phyloP scores from a whole-genome alignment of 2,888 invertebrate genomes.

The Volucella zonaria region DNA sequence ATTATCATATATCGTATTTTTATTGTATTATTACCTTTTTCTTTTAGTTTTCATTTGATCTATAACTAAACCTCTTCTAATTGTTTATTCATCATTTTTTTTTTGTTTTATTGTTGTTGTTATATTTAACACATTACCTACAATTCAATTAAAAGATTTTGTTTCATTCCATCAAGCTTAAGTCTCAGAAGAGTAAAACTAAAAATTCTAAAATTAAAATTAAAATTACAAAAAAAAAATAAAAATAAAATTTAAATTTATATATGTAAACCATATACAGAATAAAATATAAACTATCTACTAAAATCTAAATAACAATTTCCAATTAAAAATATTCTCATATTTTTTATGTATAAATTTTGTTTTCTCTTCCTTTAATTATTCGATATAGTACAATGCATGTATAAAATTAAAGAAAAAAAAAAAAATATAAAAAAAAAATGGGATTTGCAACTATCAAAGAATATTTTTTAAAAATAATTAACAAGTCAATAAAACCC shows the following conservation, averaged over 20 bases:
- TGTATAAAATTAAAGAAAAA: slow-evolving; percentile 36
- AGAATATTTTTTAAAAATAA: slow-evolving; percentile 68
- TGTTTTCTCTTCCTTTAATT: slow-evolving; percentile 19
- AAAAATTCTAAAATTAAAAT: slow-evolving; percentile 3
- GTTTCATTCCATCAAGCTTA: slow-evolving; percentile 64
- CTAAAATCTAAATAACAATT: slow-evolving; percentile 70
- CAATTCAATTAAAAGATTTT: slow-evolving; percentile 53
- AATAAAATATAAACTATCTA: slow-evolving; percentile 53
- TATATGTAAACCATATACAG: slow-evolving; percentile 48
- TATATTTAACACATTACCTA: slow-evolving; percentile 57
- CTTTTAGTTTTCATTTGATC: slow-evolving; percentile 9
- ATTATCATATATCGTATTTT: slow-evolving; percentile 59
- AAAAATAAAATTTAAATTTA: slow-evolving; percentile 47
- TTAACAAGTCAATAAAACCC: slow-evolving; percentile 74
- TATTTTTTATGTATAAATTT: slow-evolving; percentile 21
- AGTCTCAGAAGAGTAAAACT: slow-evolving; percentile 68
- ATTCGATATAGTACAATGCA: slow-evolving; percentile 34
- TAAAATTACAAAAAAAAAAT: no score
- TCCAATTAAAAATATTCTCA: slow-evolving; percentile 59
- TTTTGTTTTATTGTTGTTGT: slow-evolving; percentile 1
- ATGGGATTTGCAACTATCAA: slow-evolving; percentile 69
- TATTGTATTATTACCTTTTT: slow-evolving; percentile 16
- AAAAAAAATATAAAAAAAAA: slow-evolving; percentile 42
- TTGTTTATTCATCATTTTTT: slow-evolving; percentile 26
- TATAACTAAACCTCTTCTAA: slow-evolving; percentile 57